These are phyloP conservation scores for Sphenopsis melanotis DNA, from an alignment of 2,797 vertebrate genomes.

Conservation along the genomic window DNA sequence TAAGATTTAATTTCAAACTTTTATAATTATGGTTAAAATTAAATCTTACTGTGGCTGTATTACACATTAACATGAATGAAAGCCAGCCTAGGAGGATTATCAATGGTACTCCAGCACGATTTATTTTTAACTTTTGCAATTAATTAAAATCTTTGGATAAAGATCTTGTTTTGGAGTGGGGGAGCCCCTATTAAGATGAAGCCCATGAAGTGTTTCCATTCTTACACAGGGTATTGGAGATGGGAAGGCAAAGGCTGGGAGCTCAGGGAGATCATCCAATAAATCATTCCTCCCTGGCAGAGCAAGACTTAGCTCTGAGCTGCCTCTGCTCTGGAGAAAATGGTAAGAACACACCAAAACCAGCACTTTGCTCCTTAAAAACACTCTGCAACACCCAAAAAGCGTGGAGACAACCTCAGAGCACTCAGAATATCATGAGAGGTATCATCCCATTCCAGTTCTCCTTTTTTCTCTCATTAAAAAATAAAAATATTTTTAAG, in stretches of 20 bases:
- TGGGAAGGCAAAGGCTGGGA: background rate
- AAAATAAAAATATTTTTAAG: background rate
- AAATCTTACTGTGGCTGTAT: conserved; percentile 79
- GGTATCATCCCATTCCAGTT: rapidly evolving
- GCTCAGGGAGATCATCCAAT: background rate
- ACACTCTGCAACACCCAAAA: background rate
- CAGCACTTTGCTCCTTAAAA: background rate
- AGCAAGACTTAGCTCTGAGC: background rate
- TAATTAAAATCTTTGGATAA: conserved; percentile 77
- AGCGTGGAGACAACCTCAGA: rapidly evolving
- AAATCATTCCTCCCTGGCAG: background rate
- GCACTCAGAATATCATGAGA: rapidly evolving
- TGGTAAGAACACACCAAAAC: background rate
- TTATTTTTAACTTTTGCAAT: conserved; percentile 78
- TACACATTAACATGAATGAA: conserved; percentile 76
- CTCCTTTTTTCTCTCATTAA: background rate
- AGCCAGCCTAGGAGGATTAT: conserved; percentile 75
- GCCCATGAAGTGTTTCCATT: conserved; percentile 31
- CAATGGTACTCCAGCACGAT: conserved; percentile 66
- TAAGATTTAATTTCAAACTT: conserved; percentile 83
- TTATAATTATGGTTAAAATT: conserved; percentile 83
- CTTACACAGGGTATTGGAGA: background rate
- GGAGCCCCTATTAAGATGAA: conserved; percentile 49
- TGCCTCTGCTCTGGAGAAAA: background rate
- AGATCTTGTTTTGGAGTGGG: conserved; percentile 71